A percentile compares a stretch with the other conserved stretches of the same genome.
Conservation (phyloP, 2,797 vertebrate genomes). For the Gobio occitaniae region DNA sequence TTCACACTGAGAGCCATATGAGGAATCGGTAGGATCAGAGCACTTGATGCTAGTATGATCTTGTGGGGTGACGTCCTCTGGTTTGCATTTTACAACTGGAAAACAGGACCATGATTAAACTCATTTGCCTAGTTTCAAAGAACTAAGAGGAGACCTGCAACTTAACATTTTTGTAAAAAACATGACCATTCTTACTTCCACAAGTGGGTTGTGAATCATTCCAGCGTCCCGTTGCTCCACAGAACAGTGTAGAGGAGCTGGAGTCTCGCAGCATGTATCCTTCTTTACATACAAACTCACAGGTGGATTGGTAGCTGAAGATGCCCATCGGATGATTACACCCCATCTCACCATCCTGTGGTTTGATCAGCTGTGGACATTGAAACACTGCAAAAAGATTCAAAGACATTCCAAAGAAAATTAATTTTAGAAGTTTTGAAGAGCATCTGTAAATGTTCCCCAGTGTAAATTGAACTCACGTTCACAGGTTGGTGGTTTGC, state of each 20-base stretch:
- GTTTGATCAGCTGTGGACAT: slow-evolving; percentile 64
- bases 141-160: not conserved
- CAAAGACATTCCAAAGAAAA: not conserved
- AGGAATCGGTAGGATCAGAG: slow-evolving; percentile 67
- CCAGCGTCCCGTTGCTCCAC: slow-evolving; percentile 72
- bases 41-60: slow-evolving; percentile 69
- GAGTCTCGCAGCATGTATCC: slow-evolving; percentile 68
- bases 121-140: not conserved
- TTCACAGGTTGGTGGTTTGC: slow-evolving; percentile 78
- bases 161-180: not conserved
- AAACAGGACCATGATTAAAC: not conserved
- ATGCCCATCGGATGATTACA: slow-evolving; percentile 64
- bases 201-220: slow-evolving; percentile 68
- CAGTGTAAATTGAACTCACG: slow-evolving; percentile 69
- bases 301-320: slow-evolving; percentile 71
- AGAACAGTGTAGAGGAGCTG: slow-evolving; percentile 63
- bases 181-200: slow-evolving; percentile 62
- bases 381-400: slow-evolving; percentile 32
- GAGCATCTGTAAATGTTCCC: too few relatives aligned
- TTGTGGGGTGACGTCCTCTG: slow-evolving; percentile 60
- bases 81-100: slow-evolving; percentile 74
- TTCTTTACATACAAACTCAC: slow-evolving; percentile 72
- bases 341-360: slow-evolving; percentile 59
- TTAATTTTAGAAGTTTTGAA: too few relatives aligned
- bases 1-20: slow-evolving; percentile 74